Conservation (phyloP, 2,113 vertebrate species). For the Propithecus coquereli region DNA sequence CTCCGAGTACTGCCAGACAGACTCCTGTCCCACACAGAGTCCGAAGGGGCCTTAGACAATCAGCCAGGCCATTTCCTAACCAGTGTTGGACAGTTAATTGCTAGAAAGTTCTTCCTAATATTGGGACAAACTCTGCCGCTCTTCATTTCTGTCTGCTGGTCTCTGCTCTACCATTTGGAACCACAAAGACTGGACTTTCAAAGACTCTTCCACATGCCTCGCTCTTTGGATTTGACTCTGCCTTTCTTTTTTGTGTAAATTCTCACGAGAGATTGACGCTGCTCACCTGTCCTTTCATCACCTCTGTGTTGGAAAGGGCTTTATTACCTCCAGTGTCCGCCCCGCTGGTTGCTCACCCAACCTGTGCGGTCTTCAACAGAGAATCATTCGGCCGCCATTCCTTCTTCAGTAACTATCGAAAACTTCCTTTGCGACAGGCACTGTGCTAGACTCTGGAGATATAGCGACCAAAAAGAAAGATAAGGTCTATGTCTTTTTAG, state of each 20-base stretch:
- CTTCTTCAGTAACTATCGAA: background rate
- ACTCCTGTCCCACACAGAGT: background rate
- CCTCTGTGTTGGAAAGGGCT: background rate
- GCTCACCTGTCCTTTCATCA: background rate
- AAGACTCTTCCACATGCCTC: background rate
- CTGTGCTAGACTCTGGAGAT: background rate
- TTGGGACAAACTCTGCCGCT: background rate
- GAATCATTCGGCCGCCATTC: background rate
- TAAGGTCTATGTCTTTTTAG: background rate
- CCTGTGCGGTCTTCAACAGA: background rate
- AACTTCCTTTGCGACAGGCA: background rate
- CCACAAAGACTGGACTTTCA: background rate
- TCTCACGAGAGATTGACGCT: background rate
- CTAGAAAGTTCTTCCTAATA: background rate
- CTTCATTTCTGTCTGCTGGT: background rate
- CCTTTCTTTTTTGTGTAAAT: background rate
- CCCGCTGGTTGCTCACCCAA: background rate
- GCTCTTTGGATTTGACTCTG: background rate
- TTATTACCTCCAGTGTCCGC: background rate
- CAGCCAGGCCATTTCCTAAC: background rate
- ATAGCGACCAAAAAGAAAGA: background rate
- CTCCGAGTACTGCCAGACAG: background rate
- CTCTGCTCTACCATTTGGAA: background rate
- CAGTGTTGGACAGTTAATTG: background rate
- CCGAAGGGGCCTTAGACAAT: background rate